Evolutionary conservation across 2,797 vertebrate species (phyloP), one percentile per base, ranked within the genome.

Genomic region (Rhynchonycteris naso): DNA sequence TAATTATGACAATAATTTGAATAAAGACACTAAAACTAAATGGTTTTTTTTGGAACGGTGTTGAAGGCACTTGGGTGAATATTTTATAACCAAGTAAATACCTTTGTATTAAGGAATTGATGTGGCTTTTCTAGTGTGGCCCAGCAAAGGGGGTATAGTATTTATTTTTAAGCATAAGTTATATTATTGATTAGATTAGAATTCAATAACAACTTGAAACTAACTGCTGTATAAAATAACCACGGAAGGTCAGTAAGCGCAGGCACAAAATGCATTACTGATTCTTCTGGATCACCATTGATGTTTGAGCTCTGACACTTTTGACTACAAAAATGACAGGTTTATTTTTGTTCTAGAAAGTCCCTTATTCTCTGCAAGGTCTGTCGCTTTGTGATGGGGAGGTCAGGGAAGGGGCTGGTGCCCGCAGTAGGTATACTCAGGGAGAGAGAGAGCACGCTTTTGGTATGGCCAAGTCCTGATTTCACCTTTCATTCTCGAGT

Each of bases 301-400:
- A 92, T 68, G 79, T 74, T 43, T 92, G 94, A 95, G 79, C 72
- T 91, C 92, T 94, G 92, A 97, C 94, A 86, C 69, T 90, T 94
- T 38, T 72, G 82, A 88, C 61, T 87, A 59, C 38, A 93, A 93
- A 95, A 92, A 85, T 81, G 95, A 93, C 94, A 97, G 85, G 65
- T 89, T 96, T 90, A 89, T 95, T 96, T 97, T 96, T 83, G 47
- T 50, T 83, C 86, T 84, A 71, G 26, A 93, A 83, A 2, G 33
- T 84, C 35, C 50, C 10, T 96, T 72, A 30, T 69, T 79, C 65
- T 80, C 80, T 66, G 52, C n/a, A 24, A 92, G 82, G 79, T 75
- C 90, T 96, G 96, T 95, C 97, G 82, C 38, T 91, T n/a, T 71
- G 61, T 97, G 88, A 91, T 61, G 66, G 26, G 16, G 69, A 94